Percentiles rank a stretch among this genome's conserved stretches.
These are phyloP conservation scores for Paedocypris micromegethes DNA, from an alignment of 2,797 vertebrate species.

Conservation along the genomic window DNA sequence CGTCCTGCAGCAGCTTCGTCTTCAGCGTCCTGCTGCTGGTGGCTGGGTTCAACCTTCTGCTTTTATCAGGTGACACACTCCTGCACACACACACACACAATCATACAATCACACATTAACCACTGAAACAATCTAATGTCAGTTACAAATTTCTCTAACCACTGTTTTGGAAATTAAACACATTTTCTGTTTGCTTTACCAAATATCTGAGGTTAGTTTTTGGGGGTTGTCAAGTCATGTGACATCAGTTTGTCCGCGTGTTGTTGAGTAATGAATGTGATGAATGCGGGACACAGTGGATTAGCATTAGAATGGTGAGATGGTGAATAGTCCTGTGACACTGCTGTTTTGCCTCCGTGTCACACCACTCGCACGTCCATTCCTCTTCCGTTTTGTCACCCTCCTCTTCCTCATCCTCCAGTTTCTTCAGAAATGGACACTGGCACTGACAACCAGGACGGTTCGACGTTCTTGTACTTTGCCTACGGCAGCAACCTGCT, in stretches of 20 bases:
- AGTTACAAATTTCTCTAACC: too few relatives aligned
- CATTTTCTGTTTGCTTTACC: too few relatives aligned
- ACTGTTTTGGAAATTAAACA: too few relatives aligned
- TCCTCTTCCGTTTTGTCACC: constrained; percentile 15
- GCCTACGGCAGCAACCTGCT: constrained; percentile 70
- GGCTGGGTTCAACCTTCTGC: neutral
- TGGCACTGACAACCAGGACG: constrained; percentile 50
- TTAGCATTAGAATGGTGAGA: constrained; percentile 61
- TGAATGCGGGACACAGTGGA: constrained; percentile 47
- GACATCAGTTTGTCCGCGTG: too few relatives aligned
- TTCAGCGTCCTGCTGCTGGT: neutral
- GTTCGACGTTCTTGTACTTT: constrained; percentile 66
- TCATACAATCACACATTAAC: too few relatives aligned
- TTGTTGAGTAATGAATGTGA: neutral
- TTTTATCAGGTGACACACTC: neutral
- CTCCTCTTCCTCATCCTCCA: constrained; percentile 18
- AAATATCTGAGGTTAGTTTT: too few relatives aligned
- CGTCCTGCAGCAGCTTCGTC: neutral
- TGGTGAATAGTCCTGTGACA: constrained; percentile 40
- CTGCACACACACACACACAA: too few relatives aligned
- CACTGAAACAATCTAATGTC: too few relatives aligned
- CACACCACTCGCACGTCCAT: constrained; percentile 19
- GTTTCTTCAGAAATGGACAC: constrained; percentile 19
- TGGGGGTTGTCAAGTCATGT: too few relatives aligned
- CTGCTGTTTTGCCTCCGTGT: constrained; percentile 33